These are phyloP conservation scores for Brienomyrus brachyistius DNA, from an alignment of 2,113 vertebrate species.

Conservation along the genomic window DNA sequence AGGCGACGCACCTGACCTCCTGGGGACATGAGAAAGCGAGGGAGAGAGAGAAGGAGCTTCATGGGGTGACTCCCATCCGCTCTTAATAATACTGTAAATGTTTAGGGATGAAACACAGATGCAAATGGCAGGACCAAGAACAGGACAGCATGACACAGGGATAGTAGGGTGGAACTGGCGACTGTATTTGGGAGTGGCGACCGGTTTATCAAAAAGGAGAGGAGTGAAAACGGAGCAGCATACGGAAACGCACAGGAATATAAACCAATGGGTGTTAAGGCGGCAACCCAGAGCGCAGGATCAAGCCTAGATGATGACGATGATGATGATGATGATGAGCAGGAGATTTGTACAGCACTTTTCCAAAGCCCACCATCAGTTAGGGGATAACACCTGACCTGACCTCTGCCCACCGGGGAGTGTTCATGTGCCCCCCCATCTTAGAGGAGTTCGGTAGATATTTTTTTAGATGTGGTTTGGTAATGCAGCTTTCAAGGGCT, in stretches of 20 bases:
- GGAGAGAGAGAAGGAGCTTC: neutral
- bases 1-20: neutral
- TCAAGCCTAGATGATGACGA: neutral
- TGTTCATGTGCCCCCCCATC: neutral
- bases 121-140: neutral
- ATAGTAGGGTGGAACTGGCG: neutral
- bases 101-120: neutral
- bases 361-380: neutral
- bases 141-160: neutral
- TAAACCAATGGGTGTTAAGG: neutral
- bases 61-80: neutral
- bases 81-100: neutral
- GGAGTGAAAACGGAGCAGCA: neutral
- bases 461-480: neutral
- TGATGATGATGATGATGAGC: neutral
- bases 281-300: neutral
- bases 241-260: neutral
- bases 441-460: neutral
- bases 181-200: neutral
- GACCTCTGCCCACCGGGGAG: neutral
- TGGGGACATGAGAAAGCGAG: neutral
- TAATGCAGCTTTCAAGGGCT: neutral
- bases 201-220: neutral
- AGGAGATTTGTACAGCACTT: neutral
- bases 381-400: neutral